Base-by-base conservation (phyloP, 2,797 vertebrate species). In the Lerista edwardsae region DNA sequence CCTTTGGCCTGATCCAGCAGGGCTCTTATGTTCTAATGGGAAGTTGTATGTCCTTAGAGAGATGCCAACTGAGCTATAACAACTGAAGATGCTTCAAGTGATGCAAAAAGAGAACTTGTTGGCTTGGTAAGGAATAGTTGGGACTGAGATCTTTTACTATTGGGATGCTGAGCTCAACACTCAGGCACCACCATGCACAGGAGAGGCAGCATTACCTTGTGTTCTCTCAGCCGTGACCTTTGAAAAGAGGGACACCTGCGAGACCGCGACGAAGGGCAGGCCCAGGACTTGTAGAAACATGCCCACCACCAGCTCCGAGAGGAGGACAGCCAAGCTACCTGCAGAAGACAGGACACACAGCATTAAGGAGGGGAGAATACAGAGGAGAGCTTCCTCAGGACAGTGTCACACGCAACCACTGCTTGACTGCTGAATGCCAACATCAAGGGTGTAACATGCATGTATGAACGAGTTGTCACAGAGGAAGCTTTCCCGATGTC, bases 221-320 rank as follows among this genome's bases (percentile, higher is more conserved):
- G 97, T 97, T 90, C 91, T 96, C 90, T 97, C 96, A 14, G 96
- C 89, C 1, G 97, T 98, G 62, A 97, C 91, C 94, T 97, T 98
- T 68, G 97, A 97, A 84, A 97, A 98, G 65, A 98, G 96, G 21
- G 97, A 97, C 73, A 98, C 96, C 85, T 97, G 97, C 51, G 97
- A 96, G 25, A 97, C 97, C 0, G 97, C 95, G 1, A 98, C 96
- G 85, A 98, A 98, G 0, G 97, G 97, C 62, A 97, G 90, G 59
- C 97, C 97, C 88, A 97, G 84, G 77, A 97, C 94, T 93, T 98
- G 97, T 86, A 98, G 95, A 87, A 97, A 97, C 64, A 98, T 96
- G 3, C 97, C 97, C 8, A 97, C 93, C 86, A 97, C 93, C 92
- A 98, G 97, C 94, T 97, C 97, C 0, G 94, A 89, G 87, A 98